phyloP scores from a whole-genome alignment of 1,140 invertebrate species.

The Hetaerina americana region DNA sequence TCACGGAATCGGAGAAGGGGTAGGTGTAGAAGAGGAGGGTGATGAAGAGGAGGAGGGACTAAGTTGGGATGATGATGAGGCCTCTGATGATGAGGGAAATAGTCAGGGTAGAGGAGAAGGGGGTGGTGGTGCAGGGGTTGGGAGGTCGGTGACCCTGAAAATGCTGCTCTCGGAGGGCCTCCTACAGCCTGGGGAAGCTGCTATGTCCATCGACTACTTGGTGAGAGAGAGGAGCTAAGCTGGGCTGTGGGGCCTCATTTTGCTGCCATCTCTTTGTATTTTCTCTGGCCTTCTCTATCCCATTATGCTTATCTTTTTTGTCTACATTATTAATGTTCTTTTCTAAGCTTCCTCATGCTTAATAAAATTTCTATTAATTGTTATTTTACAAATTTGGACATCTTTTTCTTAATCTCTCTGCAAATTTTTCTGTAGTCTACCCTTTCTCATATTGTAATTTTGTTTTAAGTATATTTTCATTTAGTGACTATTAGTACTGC shows the following conservation, averaged over 20 bases:
- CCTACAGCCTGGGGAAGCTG: constrained; percentile 60
- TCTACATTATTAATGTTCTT: not conserved
- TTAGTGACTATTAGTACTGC: too few relatives aligned
- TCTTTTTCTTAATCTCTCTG: too few relatives aligned
- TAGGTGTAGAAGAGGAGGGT: not conserved
- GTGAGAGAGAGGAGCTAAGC: constrained; percentile 30
- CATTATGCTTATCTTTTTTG: not conserved
- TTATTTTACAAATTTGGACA: not conserved
- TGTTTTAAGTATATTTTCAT: too few relatives aligned
- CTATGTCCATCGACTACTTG: constrained; percentile 79
- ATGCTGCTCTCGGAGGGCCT: constrained; percentile 70
- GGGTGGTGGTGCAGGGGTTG: constrained; percentile 19
- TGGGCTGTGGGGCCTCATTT: not conserved
- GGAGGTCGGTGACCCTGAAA: constrained; percentile 67
- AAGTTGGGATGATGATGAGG: not conserved
- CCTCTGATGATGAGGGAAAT: not conserved
- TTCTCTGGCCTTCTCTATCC: not conserved
- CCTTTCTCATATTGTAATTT: too few relatives aligned
- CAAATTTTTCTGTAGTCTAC: too few relatives aligned
- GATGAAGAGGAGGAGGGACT: not conserved
- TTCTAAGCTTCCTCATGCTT: not conserved
- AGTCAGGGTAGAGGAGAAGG: not conserved
- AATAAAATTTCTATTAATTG: not conserved
- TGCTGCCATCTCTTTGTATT: not conserved
- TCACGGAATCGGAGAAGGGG: not conserved